phyloP scores from a whole-genome alignment of 2,113 vertebrate species.

The Laticauda colubrina region DNA sequence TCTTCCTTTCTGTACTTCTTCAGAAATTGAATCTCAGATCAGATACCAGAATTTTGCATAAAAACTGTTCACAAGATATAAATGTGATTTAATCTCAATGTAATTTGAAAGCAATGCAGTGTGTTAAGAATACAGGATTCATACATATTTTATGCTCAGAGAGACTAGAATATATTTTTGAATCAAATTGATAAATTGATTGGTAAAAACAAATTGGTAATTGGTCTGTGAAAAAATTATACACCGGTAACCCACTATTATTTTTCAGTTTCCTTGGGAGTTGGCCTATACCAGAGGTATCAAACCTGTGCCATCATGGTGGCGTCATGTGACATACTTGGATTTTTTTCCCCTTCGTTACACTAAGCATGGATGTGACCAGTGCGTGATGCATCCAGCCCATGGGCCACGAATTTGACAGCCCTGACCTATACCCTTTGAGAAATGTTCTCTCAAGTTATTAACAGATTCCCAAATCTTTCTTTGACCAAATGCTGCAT shows the following conservation, averaged over 20 bases:
- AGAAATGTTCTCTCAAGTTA: background rate
- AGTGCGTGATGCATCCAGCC: too few species aligned
- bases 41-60: background rate
- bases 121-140: background rate
- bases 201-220: background rate
- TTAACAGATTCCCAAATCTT: background rate
- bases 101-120: background rate
- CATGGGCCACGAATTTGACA: too few species aligned
- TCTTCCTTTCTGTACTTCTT: background rate
- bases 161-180: too few species aligned
- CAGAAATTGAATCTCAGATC: background rate
- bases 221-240: background rate
- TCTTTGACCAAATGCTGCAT: rapidly evolving
- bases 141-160: background rate
- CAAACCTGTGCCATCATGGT: too few species aligned
- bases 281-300: background rate
- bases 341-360: too few species aligned
- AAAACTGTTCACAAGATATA: background rate
- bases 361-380: too few species aligned
- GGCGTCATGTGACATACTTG: too few species aligned
- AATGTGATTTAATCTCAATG: background rate
- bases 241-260: background rate
- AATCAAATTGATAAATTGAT: too few species aligned
- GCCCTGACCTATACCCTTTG: background rate
- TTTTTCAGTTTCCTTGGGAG: background rate